Base-by-base conservation (phyloP, 1,140 invertebrate species). In the Gonioctena quinquepunctata region DNA sequence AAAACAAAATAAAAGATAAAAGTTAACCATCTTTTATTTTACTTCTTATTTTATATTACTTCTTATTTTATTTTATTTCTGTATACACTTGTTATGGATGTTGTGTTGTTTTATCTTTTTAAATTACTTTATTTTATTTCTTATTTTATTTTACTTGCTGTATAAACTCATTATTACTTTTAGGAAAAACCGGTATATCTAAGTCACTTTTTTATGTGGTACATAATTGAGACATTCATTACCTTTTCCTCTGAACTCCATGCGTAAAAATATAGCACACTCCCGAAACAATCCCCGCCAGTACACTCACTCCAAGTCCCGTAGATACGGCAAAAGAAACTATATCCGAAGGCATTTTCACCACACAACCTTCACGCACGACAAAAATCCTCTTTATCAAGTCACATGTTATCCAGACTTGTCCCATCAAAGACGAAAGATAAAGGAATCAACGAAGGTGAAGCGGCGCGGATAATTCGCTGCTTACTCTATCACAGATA, bases 221-320 rank as follows among this genome's bases (percentile, higher is more conserved):
- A n/a, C n/a, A n/a, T n/a, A n/a, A n/a, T n/a, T n/a, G n/a, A n/a
- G n/a, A n/a, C n/a, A n/a, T n/a, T n/a, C n/a, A n/a, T 63, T 80
- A 83, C 81, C 80, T 80, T 62, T 76, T 72, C 54, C 61, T 73
- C 0, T 59, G 67, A 19, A 78, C 48, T 75, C 86, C 85, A 73
- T 87, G 85, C n/a, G 83, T 81, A 42, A 88, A 77, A 25, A 88
- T 79, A 69, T 87, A 88, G 78, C 85, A 87, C 3, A 88, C 86
- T 19, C 87, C 87, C 1, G 87, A 88, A 3, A 88, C 81, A 42
- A 88, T 85, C 0, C 87, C 87, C 8, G 87, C 87, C n/a, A 88
- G 73, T 13, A 88, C 83, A 21, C 87, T 86, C 13, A 88, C 80
- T 66, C 87, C 87, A 23, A 88, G 81, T 3, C 87, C 85, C 0